Evolutionary conservation across 2,113 vertebrate genomes (phyloP), one percentile per base, ranked within the genome.

Genomic region (Ageneiosus marmoratus): DNA sequence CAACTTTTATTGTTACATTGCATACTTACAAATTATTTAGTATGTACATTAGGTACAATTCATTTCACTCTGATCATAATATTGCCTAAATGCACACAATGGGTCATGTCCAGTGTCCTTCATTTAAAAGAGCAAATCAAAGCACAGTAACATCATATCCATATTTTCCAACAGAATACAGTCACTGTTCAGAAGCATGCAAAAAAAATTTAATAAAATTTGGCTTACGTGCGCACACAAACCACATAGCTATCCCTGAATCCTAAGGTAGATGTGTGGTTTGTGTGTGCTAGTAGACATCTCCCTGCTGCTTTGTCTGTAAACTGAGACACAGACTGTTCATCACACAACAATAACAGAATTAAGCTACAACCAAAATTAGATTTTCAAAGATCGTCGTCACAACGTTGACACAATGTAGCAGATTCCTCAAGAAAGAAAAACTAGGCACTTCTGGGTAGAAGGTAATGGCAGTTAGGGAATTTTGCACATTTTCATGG

Each of bases 41-140:
- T 92, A 93, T 90, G 77, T 92, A 92, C 90, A 93, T 82, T 86
- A 89, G 91, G 81, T 91, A 92, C 88, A 92, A 79, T 50, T 87
- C 48, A 79, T 72, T 89, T 81, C 46, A 83, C 69, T 70, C 86
- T 80, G 80, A 87, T 88, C 83, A 80, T 81, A 77, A 83, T 88
- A 87, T 83, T 77, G 79, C 76, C 77, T 86, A 75, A 84, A 85
- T 76, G 79, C 78, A 75, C 37, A 29, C 72, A 60, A 46, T 80
- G 86, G 86, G 89, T 44, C 84, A 72, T 83, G 50, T 91, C 89
- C 89, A 92, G 89, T 91, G 88, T 92, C 82, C 65, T 77, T 69
- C 34, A 86, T 74, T 85, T 87, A 79, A 70, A 83, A 87, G 55
- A 56, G 50, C 10, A 85, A 70, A 75, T 13, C 74, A 37, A 44